Base-by-base conservation (phyloP, 2,797 vertebrate genomes). In the Falco novaeseelandiae region DNA sequence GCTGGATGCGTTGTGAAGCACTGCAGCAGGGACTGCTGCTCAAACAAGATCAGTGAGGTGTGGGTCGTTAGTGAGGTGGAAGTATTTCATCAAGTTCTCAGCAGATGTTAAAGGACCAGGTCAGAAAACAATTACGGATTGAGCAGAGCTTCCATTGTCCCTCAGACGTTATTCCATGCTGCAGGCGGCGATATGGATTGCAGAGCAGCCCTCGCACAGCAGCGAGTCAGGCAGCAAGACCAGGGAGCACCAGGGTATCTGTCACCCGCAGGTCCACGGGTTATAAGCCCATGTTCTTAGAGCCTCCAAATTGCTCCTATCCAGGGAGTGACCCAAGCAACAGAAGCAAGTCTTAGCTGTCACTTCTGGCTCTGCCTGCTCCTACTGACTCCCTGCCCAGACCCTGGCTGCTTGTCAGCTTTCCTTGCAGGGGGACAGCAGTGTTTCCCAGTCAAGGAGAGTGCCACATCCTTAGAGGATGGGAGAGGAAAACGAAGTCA, bases 211-310 rank as follows among this genome's bases (percentile, higher is more conserved):
- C n/a, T 25, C 25, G 8, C 1, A 6, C 6, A 65, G 83, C 61
- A 48, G 38, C 51, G 22, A 52, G 26, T 55, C 49, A 21, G 44
- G 18, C 32, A 73, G 30, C 22, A 46, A n/a, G 3, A 46, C 5
- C 29, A 2, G 34, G 34, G 34, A 36, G 57, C 34, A 1, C n/a
- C 3, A n/a, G 36, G 55, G 30, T 4, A 14, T 10, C 10, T 0
- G 5, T 46, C 69, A n/a, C 67, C 51, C 4, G 11, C 6, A 1
- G 63, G 16, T 27, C 40, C 49, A 14, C 19, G 7, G 69, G n/a
- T 29, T 42, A 55, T 5, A 0, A 30, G 52, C 7, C 4, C 0
- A 0, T 40, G 5, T 14, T 18, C 46, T 46, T 3, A 27, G 34
- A 36, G 17, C 58, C 32, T 40, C 55, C 36, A 12, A 57, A 55